These are phyloP conservation scores for Daboia siamensis DNA, from an alignment of 2,113 vertebrate species.

Conservation along the genomic window DNA sequence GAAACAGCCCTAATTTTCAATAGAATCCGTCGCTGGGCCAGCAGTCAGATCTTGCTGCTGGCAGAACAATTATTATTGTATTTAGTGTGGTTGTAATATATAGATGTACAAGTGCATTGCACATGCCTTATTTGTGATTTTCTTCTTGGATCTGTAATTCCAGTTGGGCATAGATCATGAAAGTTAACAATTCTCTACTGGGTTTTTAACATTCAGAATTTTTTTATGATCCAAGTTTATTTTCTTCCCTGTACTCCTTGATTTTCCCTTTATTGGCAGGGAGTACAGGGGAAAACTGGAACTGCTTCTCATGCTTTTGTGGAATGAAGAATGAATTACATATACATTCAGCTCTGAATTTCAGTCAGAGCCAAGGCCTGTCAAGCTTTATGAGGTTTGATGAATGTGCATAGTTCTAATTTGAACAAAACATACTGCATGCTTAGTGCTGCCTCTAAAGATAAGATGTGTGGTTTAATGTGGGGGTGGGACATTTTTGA, in stretches of 20 bases:
- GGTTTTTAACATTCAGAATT: neutral
- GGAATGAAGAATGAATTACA: neutral
- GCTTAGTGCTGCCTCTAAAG: neutral
- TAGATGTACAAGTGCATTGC: neutral
- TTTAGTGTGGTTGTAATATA: neutral
- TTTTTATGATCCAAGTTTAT: neutral
- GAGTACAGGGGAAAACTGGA: slow-evolving; percentile 22
- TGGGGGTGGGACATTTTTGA: neutral
- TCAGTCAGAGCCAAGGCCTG: neutral
- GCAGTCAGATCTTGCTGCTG: too few species aligned
- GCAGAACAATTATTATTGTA: neutral
- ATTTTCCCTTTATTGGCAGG: neutral
- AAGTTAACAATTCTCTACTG: neutral
- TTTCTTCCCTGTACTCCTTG: neutral
- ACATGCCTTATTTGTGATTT: neutral
- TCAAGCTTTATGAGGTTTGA: neutral
- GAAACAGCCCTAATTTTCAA: too few species aligned
- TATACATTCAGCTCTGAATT: neutral
- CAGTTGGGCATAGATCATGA: neutral
- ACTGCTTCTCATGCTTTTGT: slow-evolving; percentile 12
- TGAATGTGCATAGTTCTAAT: neutral
- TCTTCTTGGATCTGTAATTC: slow-evolving; percentile 12
- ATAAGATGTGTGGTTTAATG: neutral
- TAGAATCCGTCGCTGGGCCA: too few species aligned
- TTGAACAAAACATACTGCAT: neutral